Conservation (phyloP, 2,888 invertebrate species). For the Stramonita haemastoma region DNA sequence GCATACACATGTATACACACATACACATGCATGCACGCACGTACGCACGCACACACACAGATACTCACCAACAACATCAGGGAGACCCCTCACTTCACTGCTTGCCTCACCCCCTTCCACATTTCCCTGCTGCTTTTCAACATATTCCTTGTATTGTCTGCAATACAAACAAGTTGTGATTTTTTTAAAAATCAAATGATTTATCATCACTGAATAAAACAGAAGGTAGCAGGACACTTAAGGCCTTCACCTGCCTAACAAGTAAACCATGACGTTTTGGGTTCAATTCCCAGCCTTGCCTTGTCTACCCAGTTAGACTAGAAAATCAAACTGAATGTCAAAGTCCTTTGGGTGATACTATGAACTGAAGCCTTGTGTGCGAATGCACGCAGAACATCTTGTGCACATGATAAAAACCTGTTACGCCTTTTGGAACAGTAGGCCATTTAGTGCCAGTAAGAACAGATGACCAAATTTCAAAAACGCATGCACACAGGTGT, state of each 20-base stretch:
- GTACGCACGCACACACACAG: background rate
- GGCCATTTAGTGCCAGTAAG: too few species aligned
- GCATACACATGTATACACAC: background rate
- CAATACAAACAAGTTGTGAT: conserved; percentile 13
- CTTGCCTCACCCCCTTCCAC: conserved; percentile 61
- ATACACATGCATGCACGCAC: background rate
- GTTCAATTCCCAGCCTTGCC: too few species aligned
- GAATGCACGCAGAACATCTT: too few species aligned
- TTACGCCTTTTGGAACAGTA: too few species aligned
- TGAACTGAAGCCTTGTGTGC: too few species aligned
- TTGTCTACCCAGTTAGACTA: too few species aligned
- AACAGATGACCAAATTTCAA: too few species aligned
- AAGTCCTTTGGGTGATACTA: too few species aligned
- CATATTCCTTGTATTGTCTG: conserved; percentile 70
- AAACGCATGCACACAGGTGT: too few species aligned
- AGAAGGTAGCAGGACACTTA: background rate
- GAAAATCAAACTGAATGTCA: too few species aligned
- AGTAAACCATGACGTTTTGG: too few species aligned
- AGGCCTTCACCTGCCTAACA: background rate
- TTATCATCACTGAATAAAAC: background rate
- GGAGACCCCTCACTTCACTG: conserved; percentile 72
- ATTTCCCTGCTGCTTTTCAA: conserved; percentile 58
- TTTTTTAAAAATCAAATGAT: background rate
- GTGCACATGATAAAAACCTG: too few species aligned
- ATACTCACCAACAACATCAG: conserved; percentile 72